Base-by-base conservation (phyloP, 2,888 invertebrate species). In the Pelosia muscerda region DNA sequence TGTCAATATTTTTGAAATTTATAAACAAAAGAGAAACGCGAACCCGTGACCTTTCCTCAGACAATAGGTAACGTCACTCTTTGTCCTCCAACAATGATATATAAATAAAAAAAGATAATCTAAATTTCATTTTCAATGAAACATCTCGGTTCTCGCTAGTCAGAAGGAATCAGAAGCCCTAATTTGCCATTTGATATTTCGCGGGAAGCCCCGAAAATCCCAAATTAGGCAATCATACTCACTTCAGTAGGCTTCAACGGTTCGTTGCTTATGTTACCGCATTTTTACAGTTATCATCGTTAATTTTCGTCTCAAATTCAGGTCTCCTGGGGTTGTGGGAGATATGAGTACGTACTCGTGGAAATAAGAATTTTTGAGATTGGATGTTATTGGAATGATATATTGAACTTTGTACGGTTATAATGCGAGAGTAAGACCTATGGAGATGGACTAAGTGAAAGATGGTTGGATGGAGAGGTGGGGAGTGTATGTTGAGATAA, bases 181-280 rank as follows among this genome's bases (percentile, higher is more conserved):
- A 25, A 42, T 64, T 74, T 75, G 62, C 28, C 68, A 59, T 72
- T 76, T 72, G 69, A 70, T 54, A 70, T 70, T 79, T 65, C 42
- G 23, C 23, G 58, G 38, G 13, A 19, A 9, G 28, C 8, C 13
- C 31, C 23, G 8, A 72, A 67, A 62, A 49, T 34, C 62, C 34
- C 10, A 11, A 75, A 75, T 66, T 69, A 67, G 55, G 19, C 25
- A 9, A 56, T 57, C 31, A 6, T 34, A 25, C 57, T 54, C 49
- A 60, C 57, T 64, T 22, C 60, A 61, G 13, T 38, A 55, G 10
- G 25, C 11, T 28, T 61, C 63, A 10, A 31, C 19, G 66, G 9
- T 63, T 42, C 13, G 28, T 28, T n/a, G 53, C 53, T 73, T 68
- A 34, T 13, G 31, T 65, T 65, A 31, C 34, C n/a, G 13, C 9